Evolutionary conservation across 1,140 invertebrate species (phyloP), one percentile per base, ranked within the genome.

Genomic region (Drosophila ironensis): DNA sequence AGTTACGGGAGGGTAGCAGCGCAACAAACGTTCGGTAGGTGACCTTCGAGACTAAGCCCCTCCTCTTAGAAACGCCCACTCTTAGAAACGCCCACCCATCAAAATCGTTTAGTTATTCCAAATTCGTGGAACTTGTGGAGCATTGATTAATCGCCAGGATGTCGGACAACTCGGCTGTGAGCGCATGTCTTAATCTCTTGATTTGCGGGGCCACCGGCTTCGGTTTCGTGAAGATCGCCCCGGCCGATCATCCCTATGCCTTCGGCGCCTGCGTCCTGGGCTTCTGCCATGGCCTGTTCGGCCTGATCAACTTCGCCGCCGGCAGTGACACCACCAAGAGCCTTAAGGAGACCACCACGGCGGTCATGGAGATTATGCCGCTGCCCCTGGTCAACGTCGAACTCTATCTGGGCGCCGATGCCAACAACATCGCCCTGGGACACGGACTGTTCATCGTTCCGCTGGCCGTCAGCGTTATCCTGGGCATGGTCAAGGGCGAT

Each of bases 391-490:
- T 88, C 25, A 87, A 88, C 19, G 44, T 88, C 0, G 72, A 88
- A 0, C 54, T 89, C 0, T 89, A 66, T 37, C 17, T 81, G 35
- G 42, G 16, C 0, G 60, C 66, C 7, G 66, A 66, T 2, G 51
- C 54, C n/a, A 86, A 72, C n/a, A 87, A 73, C 4, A 60, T 89
- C 12, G 87, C 74, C 0, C 7, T 88, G 45, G 82, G 74, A 7
- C 87, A 89, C 33, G 78, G 78, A 2, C 51, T 88, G 0, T 89
- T 87, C 56, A 57, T 89, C 4, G 51, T 89, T 3, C 87, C 87
- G 0, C 20, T 89, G 46, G 75, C 41, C 1, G 52, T 89, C 0
- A 60, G 60, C 4, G 14, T 66, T 7, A 11, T 81, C 6, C 16
- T 64, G 0, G 27, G 16, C 3, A 2, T 59, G 0, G 4, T 60